Percentiles rank a stretch among this genome's conserved stretches.
phyloP scores from a whole-genome alignment of 2,888 invertebrate species.

The Cryptocephalus primarius region DNA sequence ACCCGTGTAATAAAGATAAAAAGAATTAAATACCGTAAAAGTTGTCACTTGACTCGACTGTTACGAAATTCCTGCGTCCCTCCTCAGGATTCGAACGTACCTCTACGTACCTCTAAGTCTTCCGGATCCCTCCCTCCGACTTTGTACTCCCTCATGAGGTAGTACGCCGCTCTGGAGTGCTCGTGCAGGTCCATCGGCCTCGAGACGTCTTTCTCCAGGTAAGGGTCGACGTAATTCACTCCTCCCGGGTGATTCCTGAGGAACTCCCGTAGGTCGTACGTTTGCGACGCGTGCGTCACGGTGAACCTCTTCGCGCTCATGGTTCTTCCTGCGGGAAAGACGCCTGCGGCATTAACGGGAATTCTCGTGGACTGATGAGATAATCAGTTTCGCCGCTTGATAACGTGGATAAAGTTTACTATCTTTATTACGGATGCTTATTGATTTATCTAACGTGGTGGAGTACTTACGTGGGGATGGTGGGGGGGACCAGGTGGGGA shows the following conservation, averaged over 20 bases:
- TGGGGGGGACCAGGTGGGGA: too few species aligned
- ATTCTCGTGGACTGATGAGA: too few species aligned
- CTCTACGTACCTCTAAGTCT: slow-evolving; percentile 37
- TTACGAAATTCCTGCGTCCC: neutral
- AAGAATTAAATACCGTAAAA: neutral
- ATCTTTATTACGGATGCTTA: too few species aligned
- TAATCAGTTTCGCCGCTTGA: too few species aligned
- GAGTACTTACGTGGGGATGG: too few species aligned
- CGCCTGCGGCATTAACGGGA: too few species aligned
- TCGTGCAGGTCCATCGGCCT: slow-evolving; percentile 44
- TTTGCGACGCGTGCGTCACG: slow-evolving; percentile 35
- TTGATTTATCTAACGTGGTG: too few species aligned
- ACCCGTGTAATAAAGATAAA: too few species aligned
- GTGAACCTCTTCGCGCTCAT: slow-evolving; percentile 23
- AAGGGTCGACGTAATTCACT: slow-evolving; percentile 48
- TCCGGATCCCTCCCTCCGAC: slow-evolving; percentile 28
- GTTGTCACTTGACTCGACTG: neutral
- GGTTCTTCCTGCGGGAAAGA: too few species aligned
- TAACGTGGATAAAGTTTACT: too few species aligned
- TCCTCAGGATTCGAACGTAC: neutral
- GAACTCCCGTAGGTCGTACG: slow-evolving; percentile 56
- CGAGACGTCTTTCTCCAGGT: slow-evolving; percentile 43
- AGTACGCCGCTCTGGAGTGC: slow-evolving; percentile 54
- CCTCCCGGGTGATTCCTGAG: slow-evolving; percentile 67
- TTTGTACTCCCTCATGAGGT: slow-evolving; percentile 51